These are phyloP conservation scores for Lissonota sp. DNA, from an alignment of 2,888 invertebrate species.

Conservation along the genomic window DNA sequence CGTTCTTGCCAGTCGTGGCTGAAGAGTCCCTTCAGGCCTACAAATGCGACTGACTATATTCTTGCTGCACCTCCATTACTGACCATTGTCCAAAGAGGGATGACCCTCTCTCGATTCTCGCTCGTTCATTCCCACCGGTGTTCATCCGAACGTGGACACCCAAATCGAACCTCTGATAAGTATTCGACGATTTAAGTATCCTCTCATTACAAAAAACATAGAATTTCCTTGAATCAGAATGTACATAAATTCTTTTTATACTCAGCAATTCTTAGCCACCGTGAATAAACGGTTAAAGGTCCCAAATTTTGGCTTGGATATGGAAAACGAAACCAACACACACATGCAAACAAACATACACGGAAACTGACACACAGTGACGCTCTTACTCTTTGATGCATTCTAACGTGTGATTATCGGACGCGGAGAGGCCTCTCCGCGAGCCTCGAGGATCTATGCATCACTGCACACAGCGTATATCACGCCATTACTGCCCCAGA, in stretches of 20 bases:
- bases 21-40: slow-evolving; percentile 40
- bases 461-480: slow-evolving; percentile 80
- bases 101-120: slow-evolving; percentile 7
- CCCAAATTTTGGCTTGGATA: too few relatives aligned
- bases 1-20: slow-evolving; percentile 64
- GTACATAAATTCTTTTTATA: too few relatives aligned
- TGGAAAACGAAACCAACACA: too few relatives aligned
- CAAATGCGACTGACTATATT: slow-evolving; percentile 18
- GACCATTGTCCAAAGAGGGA: slow-evolving; percentile 27
- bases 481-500: slow-evolving; percentile 76
- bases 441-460: slow-evolving; percentile 79
- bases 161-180: too few relatives aligned
- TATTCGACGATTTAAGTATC: too few relatives aligned
- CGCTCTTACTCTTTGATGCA: slow-evolving; percentile 72
- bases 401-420: slow-evolving; percentile 83
- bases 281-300: too few relatives aligned
- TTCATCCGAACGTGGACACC: background rate
- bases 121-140: background rate
- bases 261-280: too few relatives aligned
- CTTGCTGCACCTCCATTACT: slow-evolving; percentile 41
- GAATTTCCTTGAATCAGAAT: too few relatives aligned
- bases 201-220: too few relatives aligned
- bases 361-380: background rate
- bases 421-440: slow-evolving; percentile 76
- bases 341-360: background rate